phyloP scores from a whole-genome alignment of 2,113 vertebrate species.

The Rana temporaria region DNA sequence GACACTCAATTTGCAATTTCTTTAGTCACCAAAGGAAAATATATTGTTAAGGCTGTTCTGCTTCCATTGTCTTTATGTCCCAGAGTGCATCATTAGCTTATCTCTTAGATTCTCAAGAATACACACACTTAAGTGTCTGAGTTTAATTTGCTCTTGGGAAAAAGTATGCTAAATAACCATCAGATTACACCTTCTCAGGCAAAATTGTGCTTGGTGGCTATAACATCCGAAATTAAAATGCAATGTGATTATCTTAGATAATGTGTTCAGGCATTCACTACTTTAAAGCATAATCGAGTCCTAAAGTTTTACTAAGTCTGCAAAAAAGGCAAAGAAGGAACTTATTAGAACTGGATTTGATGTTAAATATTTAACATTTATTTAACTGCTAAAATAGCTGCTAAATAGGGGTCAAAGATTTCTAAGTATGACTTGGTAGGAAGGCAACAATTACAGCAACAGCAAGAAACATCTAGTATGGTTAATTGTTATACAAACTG shows the following conservation, averaged over 20 bases:
- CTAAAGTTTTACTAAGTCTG: conserved; percentile 74
- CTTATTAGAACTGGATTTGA: conserved; percentile 30
- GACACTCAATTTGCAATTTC: conserved; percentile 42
- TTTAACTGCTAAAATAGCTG: conserved; percentile 23
- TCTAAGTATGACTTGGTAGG: conserved; percentile 25
- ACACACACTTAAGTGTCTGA: conserved; percentile 60
- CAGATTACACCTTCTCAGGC: conserved; percentile 62
- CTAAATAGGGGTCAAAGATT: conserved; percentile 43
- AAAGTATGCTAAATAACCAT: conserved; percentile 66
- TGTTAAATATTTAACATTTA: conserved; percentile 56
- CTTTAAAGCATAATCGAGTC: conserved; percentile 59
- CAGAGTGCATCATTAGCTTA: conserved; percentile 59
- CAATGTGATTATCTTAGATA: conserved; percentile 63
- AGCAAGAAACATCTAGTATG: not conserved
- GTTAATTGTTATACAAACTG: not conserved
- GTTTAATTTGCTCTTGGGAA: conserved; percentile 66
- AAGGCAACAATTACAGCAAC: conserved; percentile 11
- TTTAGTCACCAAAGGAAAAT: conserved; percentile 49
- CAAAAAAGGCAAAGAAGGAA: conserved; percentile 57
- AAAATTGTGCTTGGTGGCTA: conserved; percentile 64
- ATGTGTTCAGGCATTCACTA: conserved; percentile 56
- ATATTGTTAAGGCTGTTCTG: conserved; percentile 2
- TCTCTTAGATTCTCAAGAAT: conserved; percentile 61
- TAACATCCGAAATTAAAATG: conserved; percentile 67
- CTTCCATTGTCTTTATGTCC: conserved; percentile 53